Evolutionary conservation across 2,797 vertebrate species (phyloP), one percentile per base, ranked within the genome.

Genomic region (Brotula barbata): DNA sequence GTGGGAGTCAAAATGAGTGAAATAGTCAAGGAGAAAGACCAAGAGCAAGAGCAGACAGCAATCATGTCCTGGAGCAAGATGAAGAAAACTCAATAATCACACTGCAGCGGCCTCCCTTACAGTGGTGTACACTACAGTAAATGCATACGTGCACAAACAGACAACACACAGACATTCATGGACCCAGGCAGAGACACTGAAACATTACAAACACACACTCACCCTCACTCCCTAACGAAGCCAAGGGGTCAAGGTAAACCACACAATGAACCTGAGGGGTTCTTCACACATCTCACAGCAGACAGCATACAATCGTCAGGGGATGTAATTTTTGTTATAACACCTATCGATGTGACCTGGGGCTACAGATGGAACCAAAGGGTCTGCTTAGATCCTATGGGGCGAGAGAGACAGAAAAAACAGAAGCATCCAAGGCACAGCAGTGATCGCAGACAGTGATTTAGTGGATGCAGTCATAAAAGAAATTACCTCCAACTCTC

Each of bases 71-170:
- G 22, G 73, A 57, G 76, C 73, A 55, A 67, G 43, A 43, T 58
- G 62, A 62, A 57, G 72, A 73, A 85, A 67, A 68, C 50, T 82
- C 82, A 85, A 85, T 83, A 87, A 88, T 86, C 61, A 70, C 49
- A 65, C 79, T 73, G 60, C 76, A 85, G 73, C 59, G 48, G 37
- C 75, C 64, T 65, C 76, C 77, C 85, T 73, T 19, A 12, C 65
- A 78, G 85, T 75, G 50, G 69, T 39, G 15, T 58, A 36, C 40
- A 20, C 43, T 41, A 34, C 57, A 74, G 45, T 67, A 48, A 66
- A 57, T 53, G 46, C 63, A 50, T 55, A 78, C 16, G 21, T 36
- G 53, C 64, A 44, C 56, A 70, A 68, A 82, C 49, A 68, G 36
- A 63, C 52, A 78, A 62, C 60, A 74, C 49, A 61, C 61, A 59